Base-by-base conservation (phyloP, 2,888 invertebrate genomes). In the Cecidostiba fungosa region DNA sequence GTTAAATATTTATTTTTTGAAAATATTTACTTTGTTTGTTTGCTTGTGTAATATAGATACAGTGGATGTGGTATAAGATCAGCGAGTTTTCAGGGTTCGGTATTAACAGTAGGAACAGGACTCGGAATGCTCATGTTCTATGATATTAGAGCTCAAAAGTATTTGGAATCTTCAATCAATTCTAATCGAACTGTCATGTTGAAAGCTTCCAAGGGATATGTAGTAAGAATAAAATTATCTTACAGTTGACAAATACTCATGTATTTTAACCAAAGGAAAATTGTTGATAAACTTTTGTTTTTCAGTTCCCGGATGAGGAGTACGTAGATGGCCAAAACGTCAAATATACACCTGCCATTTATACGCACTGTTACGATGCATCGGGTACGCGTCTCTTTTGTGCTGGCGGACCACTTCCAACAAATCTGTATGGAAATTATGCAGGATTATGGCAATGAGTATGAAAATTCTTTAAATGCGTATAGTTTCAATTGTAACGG, bases 311-410 rank as follows among this genome's bases (percentile, higher is more conserved):
- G 0, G 95, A 95, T 89, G 98, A 98, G 92, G 97, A 97, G 89
- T 97, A 96, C 89, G 95, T 97, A 87, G 97, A 98, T 89, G 97
- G 97, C 91, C 97, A 97, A 94, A 96, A 97, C 90, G 96, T 97
- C 84, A 97, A 97, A 94, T 98, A 98, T 93, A 97, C 97, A 86
- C 97, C 98, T 47, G 99, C 99, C 26, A 98, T 99, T 91, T 99
- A 99, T 94, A 98, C 99, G 2, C 99, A 99, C 93, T 98, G 98
- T 94, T 99, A 98, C 93, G 98, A 99, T 93, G 96, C 96, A 89
- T 97, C 97, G 88, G 98, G 98, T 19, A 98, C 98, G 19, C 94
- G 98, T 84, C 95, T 99, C 62, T 99, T 99, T 94, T 97, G 98
- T 0, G 99, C 98, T 14, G 99, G 99, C 12, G 99, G 99, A 0